Base-by-base conservation (phyloP, 2,797 vertebrate genomes). In the Epinephelus awoara region DNA sequence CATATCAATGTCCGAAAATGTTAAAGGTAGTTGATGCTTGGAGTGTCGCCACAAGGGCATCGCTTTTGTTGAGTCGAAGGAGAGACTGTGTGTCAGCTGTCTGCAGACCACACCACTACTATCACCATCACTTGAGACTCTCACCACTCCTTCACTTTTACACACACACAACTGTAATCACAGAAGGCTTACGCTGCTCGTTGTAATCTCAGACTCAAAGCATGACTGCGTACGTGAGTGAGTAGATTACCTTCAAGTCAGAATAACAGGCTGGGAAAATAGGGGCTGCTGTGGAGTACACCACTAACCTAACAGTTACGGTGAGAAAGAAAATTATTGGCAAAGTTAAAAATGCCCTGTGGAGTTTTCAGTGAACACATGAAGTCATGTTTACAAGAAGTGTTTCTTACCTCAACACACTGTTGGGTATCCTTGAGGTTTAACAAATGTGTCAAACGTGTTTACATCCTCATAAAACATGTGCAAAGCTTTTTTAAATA, bases 151-250 rank as follows among this genome's bases (percentile, higher is more conserved):
- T 69, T 65, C 78, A 55, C 67, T 67, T 63, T 72, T 61, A 77
- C 77, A 67, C 70, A 38, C 77, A 67, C 64, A 62, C 10, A 64
- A 66, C 54, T 72, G 44, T 69, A 68, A 73, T 80, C 81, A 68
- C 67, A 42, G 59, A 52, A 44, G 82, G 79, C 86, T 86, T 70
- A 77, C 18, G 5, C 73, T 67, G 75, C 65, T 62, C 17, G 1
- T 67, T 77, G 71, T 77, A 85, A 88, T 82, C 87, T 75, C 67
- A 64, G 72, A 54, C 65, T 84, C 68, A 57, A 46, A 74, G 49
- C 38, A 14, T 62, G 64, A 67, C 54, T 58, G 21, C 18, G 15
- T 58, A 67, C 74, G 58, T 82, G 69, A 78, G 61, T 14, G 62
- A 82, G 75, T 72, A 64, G 59, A 85, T 88, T 79, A 83, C 14